Base-by-base conservation (phyloP, 2,888 invertebrate species). In the Agrochola lychnidis region DNA sequence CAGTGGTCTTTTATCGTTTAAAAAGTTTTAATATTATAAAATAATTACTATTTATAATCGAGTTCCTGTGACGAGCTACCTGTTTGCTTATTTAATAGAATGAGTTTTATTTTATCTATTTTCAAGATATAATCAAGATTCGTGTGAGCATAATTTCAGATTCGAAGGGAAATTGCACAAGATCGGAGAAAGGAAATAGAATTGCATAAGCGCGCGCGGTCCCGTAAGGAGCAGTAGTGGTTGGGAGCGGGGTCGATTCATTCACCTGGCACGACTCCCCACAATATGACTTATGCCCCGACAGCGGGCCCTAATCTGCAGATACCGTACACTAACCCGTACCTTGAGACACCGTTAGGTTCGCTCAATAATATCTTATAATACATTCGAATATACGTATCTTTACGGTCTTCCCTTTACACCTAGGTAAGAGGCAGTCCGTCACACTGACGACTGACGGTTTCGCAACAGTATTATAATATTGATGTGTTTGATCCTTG, bases 281-380 rank as follows among this genome's bases (percentile, higher is more conserved):
- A 78, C 75, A 89, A 82, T 87, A 88, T 87, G 88, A 88, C 87
- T 90, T 85, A 86, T 88, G 91, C 85, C 88, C 89, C 83, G 76
- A 70, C 85, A 79, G 82, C 85, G 82, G 80, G 86, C 85, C 88
- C 89, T 89, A 88, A 88, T 87, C 89, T 87, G 84, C 80, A 83
- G 84, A 83, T 91, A 92, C 90, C 90, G 92, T 92, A 90, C 89
- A 73, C 83, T 88, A 90, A 88, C 88, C 89, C 85, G 85, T 85
- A 84, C 83, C 85, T 87, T 82, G 62, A 83, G 78, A 85, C 83
- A 90, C 93, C 92, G 93, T 92, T 93, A 93, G 88, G 85, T 87
- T 87, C 63, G 70, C 78, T 79, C 78, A 79, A 75, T 79, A 66
- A 76, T 40, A 73, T 76, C 78, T 64, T 67, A 79, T 57, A 79